These are phyloP conservation scores for Cephalopachus bancanus DNA, from an alignment of 2,797 vertebrate genomes.

Conservation along the genomic window DNA sequence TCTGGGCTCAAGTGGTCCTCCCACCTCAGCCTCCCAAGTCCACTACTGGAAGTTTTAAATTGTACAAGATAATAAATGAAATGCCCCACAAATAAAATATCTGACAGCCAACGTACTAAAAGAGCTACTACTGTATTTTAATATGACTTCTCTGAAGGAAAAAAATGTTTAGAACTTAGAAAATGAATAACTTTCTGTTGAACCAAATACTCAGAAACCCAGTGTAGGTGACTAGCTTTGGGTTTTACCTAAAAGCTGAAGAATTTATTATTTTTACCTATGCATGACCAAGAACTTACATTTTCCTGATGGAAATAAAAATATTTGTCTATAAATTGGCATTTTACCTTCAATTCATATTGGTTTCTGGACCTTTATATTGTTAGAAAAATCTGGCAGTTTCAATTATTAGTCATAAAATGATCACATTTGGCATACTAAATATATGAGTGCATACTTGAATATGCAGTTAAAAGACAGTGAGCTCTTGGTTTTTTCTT, in stretches of 20 bases:
- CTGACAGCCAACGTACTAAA: neutral
- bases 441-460: constrained; percentile 2
- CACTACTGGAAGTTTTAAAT: neutral
- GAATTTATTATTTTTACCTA: constrained; percentile 27
- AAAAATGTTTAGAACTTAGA: neutral
- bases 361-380: neutral
- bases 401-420: constrained; percentile 42
- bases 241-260: constrained; percentile 29
- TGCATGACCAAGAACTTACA: neutral
- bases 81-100: constrained; percentile 3
- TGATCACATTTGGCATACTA: neutral
- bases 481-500: neutral
- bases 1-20: too few relatives aligned
- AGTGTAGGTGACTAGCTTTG: constrained; percentile 20
- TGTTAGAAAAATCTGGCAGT: constrained; percentile 24
- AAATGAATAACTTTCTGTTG: constrained; percentile 38
- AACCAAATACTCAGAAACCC: constrained; percentile 15
- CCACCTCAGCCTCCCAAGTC: too few relatives aligned
- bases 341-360: neutral
- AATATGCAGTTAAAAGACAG: neutral
- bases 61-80: constrained; percentile 19
- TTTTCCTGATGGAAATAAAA: constrained; percentile 19
- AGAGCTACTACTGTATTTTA: constrained; percentile 10
- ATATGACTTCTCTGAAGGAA: constrained; percentile 23
- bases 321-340: constrained; percentile 35